A percentile compares a stretch with the other conserved stretches of the same genome.
phyloP scores from a whole-genome alignment of 2,888 invertebrate genomes.

The Philaethria dido region DNA sequence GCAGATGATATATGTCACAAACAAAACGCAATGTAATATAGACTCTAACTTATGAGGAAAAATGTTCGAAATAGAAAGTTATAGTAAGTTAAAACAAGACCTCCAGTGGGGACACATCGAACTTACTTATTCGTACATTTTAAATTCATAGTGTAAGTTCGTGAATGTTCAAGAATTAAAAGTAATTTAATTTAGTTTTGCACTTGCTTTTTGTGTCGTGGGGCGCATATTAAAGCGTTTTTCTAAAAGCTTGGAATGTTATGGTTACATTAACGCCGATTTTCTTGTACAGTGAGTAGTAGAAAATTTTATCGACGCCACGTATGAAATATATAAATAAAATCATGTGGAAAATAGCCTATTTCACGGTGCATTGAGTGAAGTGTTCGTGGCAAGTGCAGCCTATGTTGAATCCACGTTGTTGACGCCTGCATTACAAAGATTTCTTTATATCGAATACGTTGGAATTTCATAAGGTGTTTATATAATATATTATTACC shows the following conservation, averaged over 20 bases:
- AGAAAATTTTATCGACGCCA: slow-evolving; percentile 71
- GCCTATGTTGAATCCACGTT: slow-evolving; percentile 58
- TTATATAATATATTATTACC: neutral
- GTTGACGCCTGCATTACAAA: slow-evolving; percentile 66
- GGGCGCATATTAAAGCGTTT: slow-evolving; percentile 45
- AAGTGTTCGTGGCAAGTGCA: slow-evolving; percentile 70
- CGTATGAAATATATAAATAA: slow-evolving; percentile 82
- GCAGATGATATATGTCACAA: slow-evolving; percentile 73
- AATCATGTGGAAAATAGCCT: slow-evolving; percentile 83
- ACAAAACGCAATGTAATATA: slow-evolving; percentile 57
- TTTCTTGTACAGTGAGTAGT: slow-evolving; percentile 61
- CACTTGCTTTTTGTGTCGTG: slow-evolving; percentile 40
- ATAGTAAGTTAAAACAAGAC: slow-evolving; percentile 57
- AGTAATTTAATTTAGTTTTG: slow-evolving; percentile 53
- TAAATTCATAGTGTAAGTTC: slow-evolving; percentile 61
- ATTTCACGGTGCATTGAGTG: slow-evolving; percentile 82
- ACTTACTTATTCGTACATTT: slow-evolving; percentile 59
- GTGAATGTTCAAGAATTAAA: slow-evolving; percentile 57
- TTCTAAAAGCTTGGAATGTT: slow-evolving; percentile 17
- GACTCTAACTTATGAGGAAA: slow-evolving; percentile 55
- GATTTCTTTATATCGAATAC: slow-evolving; percentile 68
- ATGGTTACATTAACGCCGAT: slow-evolving; percentile 44
- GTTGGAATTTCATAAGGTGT: slow-evolving; percentile 49
- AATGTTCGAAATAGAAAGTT: slow-evolving; percentile 57
- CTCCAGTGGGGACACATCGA: slow-evolving; percentile 60